These are phyloP conservation scores for Ceyx erithaca DNA, from an alignment of 2,797 vertebrate species.

Conservation along the genomic window DNA sequence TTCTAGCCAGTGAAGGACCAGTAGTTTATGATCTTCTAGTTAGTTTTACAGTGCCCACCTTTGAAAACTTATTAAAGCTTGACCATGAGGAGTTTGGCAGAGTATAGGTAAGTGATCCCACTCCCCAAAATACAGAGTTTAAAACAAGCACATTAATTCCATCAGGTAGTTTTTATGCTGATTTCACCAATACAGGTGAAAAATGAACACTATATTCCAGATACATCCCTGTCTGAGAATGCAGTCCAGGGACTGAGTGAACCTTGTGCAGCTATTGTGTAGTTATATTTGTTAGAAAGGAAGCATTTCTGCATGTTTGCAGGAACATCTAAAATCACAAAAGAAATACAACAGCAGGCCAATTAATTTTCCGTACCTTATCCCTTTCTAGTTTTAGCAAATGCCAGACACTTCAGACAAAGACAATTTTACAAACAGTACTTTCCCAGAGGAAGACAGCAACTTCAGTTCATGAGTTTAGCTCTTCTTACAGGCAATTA, in stretches of 20 bases:
- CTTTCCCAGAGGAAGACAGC: not conserved
- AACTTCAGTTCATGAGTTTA: constrained; percentile 1
- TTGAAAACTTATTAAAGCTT: not conserved
- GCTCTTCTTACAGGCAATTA: constrained; percentile 37
- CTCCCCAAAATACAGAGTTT: not conserved
- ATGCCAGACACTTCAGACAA: not conserved
- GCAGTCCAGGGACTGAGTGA: not conserved
- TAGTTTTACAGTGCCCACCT: not conserved
- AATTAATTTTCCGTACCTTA: constrained; percentile 9
- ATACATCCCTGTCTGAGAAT: not conserved
- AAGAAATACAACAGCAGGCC: not conserved
- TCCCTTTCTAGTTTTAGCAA: not conserved
- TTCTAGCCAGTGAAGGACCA: not conserved
- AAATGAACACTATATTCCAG: not conserved
- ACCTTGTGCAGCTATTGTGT: not conserved
- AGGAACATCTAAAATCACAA: not conserved
- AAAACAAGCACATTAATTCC: not conserved
- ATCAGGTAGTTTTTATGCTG: not conserved
- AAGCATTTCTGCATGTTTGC: constrained; percentile 1
- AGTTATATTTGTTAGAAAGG: not conserved
- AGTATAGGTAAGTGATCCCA: not conserved
- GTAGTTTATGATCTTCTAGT: not conserved
- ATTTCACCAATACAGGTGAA: not conserved
- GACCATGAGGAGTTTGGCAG: not conserved
- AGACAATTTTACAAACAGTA: not conserved